These are phyloP conservation scores for Oryctes rhinoceros DNA, from an alignment of 1,140 invertebrate genomes.

Conservation along the genomic window DNA sequence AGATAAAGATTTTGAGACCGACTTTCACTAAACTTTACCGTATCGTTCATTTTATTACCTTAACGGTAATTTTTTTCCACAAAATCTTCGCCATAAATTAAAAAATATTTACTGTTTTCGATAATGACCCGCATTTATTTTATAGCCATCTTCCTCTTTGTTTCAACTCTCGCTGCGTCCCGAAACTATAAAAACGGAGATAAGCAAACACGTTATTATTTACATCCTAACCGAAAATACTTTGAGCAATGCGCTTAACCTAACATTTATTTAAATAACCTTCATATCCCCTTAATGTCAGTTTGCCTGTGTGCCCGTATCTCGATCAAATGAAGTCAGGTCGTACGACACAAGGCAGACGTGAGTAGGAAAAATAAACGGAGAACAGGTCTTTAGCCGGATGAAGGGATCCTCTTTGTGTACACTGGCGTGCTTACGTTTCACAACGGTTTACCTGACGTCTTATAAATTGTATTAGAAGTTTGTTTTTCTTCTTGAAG, in stretches of 20 bases:
- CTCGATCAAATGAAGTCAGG: conserved; percentile 16
- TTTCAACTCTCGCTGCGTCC: background rate
- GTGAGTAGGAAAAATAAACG: conserved; percentile 30
- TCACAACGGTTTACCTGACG: conserved; percentile 6
- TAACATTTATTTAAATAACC: conserved; percentile 36
- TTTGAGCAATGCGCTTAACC: conserved; percentile 31
- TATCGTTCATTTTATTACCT: too few relatives aligned
- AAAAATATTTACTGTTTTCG: too few relatives aligned
- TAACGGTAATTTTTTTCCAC: too few relatives aligned
- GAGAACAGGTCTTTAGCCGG: conserved; percentile 31
- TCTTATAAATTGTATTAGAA: background rate
- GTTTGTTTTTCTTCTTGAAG: background rate
- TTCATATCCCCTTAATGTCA: conserved; percentile 35
- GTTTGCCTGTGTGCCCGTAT: conserved; percentile 20
- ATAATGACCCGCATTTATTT: background rate
- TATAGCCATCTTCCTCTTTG: background rate
- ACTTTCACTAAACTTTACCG: too few relatives aligned
- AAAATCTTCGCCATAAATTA: too few relatives aligned
- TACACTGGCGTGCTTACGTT: background rate
- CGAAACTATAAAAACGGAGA: conserved; percentile 2
- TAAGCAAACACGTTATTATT: background rate
- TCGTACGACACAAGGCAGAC: conserved; percentile 32
- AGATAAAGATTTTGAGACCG: too few relatives aligned
- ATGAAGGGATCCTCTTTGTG: background rate
- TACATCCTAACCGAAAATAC: conserved; percentile 28